phyloP scores from a whole-genome alignment of 1,140 invertebrate species.

The Tetragnatha versicolor region DNA sequence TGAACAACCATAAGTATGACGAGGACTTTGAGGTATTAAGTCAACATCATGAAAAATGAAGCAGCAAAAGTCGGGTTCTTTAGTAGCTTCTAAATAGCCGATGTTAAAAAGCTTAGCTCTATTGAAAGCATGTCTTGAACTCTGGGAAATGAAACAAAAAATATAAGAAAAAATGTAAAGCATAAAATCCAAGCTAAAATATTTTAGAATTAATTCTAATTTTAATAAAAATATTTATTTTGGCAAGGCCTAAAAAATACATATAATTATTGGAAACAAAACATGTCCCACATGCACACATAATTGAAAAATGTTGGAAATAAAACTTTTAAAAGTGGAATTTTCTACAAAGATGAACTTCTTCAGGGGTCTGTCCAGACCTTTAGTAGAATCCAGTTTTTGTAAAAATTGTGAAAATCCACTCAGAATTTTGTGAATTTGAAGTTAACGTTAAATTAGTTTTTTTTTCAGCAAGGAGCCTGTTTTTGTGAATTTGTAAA shows the following conservation, averaged over 20 bases:
- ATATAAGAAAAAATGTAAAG: background rate
- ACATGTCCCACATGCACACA: too few species aligned
- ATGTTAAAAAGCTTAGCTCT: constrained; percentile 65
- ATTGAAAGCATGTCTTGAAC: constrained; percentile 57
- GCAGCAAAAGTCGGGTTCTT: constrained; percentile 63
- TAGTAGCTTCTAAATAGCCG: constrained; percentile 64
- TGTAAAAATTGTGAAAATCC: too few species aligned
- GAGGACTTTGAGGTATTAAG: constrained; percentile 67
- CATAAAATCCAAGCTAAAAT: too few species aligned
- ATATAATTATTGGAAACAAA: background rate
- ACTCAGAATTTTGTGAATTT: too few species aligned
- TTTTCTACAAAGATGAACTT: too few species aligned
- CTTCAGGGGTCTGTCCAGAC: too few species aligned
- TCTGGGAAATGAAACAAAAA: constrained; percentile 21
- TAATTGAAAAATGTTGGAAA: background rate
- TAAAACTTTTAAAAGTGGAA: background rate
- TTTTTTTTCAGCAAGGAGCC: too few species aligned
- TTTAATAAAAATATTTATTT: background rate
- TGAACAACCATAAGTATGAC: constrained; percentile 58
- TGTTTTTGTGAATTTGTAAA: too few species aligned
- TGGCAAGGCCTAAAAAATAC: background rate
- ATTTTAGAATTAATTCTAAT: too few species aligned
- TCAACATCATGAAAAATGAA: constrained; percentile 71
- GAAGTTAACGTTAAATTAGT: too few species aligned
- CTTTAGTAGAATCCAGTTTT: too few species aligned